Evolutionary conservation across 2,797 vertebrate species (phyloP).

Genomic region (Gastrophryne carolinensis): DNA sequence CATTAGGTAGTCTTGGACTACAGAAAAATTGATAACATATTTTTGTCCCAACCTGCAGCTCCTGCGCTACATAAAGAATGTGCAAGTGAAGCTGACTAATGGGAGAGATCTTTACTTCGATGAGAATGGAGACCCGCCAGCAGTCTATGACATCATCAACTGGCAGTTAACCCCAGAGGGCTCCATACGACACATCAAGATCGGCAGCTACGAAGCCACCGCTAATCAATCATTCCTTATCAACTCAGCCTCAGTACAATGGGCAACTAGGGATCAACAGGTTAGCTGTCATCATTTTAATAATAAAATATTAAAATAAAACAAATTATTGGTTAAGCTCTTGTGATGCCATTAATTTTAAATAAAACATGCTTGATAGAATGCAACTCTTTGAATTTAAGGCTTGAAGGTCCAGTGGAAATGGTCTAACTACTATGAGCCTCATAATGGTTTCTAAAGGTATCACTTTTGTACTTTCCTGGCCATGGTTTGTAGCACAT

Average conservation of each 20-base stretch:
- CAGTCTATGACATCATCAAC: conserved; percentile 3
- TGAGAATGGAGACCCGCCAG: neutral
- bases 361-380: too few relatives aligned
- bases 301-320: too few relatives aligned
- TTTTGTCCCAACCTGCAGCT: neutral
- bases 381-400: too few relatives aligned
- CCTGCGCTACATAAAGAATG: neutral
- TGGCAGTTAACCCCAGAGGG: neutral
- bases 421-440: too few relatives aligned
- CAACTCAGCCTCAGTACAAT: neutral
- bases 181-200: neutral
- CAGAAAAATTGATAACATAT: too few relatives aligned
- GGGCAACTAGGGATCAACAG: neutral
- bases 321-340: too few relatives aligned
- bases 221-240: neutral
- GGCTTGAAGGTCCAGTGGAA: too few relatives aligned
- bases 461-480: too few relatives aligned
- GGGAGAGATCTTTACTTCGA: conserved; percentile 3
- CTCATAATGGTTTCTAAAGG: too few relatives aligned
- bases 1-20: too few relatives aligned
- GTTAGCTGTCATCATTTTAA: neutral
- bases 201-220: neutral
- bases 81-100: neutral
- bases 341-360: too few relatives aligned
- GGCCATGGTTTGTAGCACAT: too few relatives aligned